Base-by-base conservation (phyloP, 2,888 invertebrate species). In the Chrysolina oricalcia region DNA sequence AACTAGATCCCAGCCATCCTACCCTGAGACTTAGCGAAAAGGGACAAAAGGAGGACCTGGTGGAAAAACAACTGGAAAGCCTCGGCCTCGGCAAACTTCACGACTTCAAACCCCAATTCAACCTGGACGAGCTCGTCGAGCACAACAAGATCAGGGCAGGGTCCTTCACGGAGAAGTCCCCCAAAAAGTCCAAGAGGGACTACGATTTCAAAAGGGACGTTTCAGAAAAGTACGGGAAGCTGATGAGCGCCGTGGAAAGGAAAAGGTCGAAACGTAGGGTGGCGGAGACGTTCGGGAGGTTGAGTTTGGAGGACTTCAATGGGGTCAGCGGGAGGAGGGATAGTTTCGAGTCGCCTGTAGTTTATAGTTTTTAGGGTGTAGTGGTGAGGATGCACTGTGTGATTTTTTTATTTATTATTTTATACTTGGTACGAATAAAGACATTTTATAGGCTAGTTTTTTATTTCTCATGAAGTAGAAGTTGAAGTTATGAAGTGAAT, bases 291-390 rank as follows among this genome's bases (percentile, higher is more conserved):
- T 53, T 53, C 13, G 53, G 53, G 21, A 53, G 53, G 21, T 53
- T 53, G 0, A 53, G 53, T 53, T 19, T 53, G 53, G 53, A 53
- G 21, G 53, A 53, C 13, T 53, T 35, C 8, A 19, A 50, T 2
- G 50, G 50, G 19, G 73, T n/a, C 66, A 50, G 66, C 62, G 43
- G 11, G 66, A 66, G 5, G 70, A 71, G 48, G n/a, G 72, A 81
- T n/a, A 82, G 82, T 72, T 87, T 85, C 72, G 87, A 87, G 80
- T 77, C 84, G 48, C 87, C 87, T 1, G 72, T 86, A 77, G 85
- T 87, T 68, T 86, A 82, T 83, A 85, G 83, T 78, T 80, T 86
- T 80, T 83, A 83, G 73, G 76, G 77, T 71, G 15, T 50, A 53
- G 53, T 40, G 53, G 40, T 21, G 50, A 35, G 40, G 19, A 17